Conservation (phyloP, 2,797 vertebrate species). For the Anabas testudineus region DNA sequence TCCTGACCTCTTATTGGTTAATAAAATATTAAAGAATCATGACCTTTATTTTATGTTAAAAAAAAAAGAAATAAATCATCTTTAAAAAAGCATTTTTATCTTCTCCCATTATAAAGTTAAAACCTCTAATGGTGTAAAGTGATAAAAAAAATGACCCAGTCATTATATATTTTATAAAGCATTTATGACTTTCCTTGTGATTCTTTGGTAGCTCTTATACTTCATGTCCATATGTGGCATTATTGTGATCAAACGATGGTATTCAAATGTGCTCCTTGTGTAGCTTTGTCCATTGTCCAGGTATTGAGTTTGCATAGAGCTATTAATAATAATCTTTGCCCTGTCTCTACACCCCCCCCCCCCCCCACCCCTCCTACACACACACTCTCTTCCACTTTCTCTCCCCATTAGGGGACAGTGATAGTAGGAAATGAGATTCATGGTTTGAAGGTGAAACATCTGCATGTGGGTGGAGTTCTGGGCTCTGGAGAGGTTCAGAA, state of each 20-base stretch:
- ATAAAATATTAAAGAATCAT: conserved; percentile 7
- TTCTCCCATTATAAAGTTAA: not conserved
- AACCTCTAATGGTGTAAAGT: not conserved
- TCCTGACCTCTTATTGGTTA: not conserved
- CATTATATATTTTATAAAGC: too few species aligned
- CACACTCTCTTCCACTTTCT: conserved; percentile 9
- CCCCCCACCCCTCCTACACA: too few species aligned
- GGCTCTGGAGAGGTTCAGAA: conserved; percentile 91
- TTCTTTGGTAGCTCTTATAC: not conserved
- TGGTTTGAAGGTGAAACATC: conserved; percentile 95
- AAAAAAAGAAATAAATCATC: not conserved
- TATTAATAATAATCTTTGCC: conserved; percentile 48
- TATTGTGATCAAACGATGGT: not conserved
- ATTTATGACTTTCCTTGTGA: not conserved
- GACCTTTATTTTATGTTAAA: not conserved
- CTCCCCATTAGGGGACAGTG: conserved; percentile 88
- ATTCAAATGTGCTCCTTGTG: conserved; percentile 15
- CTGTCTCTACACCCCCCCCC: not conserved
- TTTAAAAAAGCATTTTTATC: not conserved
- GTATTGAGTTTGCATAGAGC: conserved; percentile 18
- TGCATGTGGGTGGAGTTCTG: conserved; percentile 94
- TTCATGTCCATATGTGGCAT: not conserved
- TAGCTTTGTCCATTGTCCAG: conserved; percentile 3
- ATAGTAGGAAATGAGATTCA: conserved; percentile 95
- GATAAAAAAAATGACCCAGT: not conserved